These are phyloP conservation scores for Xenops minutus DNA, from an alignment of 2,797 vertebrate genomes.

Conservation along the genomic window DNA sequence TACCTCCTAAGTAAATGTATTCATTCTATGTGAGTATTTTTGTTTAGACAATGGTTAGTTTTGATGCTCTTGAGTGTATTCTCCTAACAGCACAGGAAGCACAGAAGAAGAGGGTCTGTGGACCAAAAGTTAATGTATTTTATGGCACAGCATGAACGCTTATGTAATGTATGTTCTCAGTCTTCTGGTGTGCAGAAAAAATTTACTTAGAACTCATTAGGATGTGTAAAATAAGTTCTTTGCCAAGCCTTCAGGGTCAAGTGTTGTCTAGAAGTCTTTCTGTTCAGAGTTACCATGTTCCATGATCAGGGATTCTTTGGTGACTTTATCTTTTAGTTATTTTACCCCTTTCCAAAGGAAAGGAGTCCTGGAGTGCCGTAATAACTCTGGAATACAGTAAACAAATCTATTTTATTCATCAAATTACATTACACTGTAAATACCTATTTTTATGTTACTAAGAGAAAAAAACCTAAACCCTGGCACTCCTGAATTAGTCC, in stretches of 20 bases:
- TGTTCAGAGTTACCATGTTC: not conserved
- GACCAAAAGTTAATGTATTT: not conserved
- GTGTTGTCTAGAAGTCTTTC: not conserved
- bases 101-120: not conserved
- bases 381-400: not conserved
- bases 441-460: not conserved
- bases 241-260: conserved; percentile 22
- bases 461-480: not conserved
- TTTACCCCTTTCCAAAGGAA: not conserved
- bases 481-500: not conserved
- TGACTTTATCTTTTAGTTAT: conserved; percentile 3
- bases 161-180: not conserved
- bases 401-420: not conserved
- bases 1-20: not conserved
- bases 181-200: not conserved
- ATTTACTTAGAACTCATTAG: not conserved
- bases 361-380: not conserved
- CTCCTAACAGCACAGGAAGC: not conserved
- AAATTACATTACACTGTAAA: not conserved
- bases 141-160: not conserved
- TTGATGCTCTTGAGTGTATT: not conserved
- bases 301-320: not conserved
- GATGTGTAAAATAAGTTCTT: not conserved
- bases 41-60: not conserved
- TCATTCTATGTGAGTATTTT: not conserved